These are phyloP conservation scores for Thermophis baileyi DNA, from an alignment of 2,113 vertebrate species.

Conservation along the genomic window DNA sequence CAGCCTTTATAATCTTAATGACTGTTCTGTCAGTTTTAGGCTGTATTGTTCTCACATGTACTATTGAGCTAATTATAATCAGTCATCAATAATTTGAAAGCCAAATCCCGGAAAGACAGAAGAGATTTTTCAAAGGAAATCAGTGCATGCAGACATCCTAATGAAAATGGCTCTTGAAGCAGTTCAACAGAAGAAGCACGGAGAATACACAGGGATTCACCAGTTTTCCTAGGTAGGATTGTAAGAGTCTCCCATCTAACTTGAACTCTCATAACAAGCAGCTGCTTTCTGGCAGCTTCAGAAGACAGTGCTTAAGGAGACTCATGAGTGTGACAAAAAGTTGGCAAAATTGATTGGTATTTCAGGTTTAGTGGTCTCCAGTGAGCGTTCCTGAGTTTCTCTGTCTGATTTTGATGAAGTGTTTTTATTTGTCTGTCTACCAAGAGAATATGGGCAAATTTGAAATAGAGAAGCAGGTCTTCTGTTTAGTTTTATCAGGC, in stretches of 20 bases:
- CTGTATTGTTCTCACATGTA: not conserved
- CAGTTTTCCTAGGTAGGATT: not conserved
- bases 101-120: not conserved
- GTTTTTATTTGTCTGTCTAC: conserved; percentile 81
- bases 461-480: conserved; percentile 76
- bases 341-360: conserved; percentile 81
- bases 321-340: conserved; percentile 76
- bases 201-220: not conserved
- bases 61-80: not conserved
- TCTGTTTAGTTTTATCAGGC: conserved; percentile 82
- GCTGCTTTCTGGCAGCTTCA: conserved; percentile 62
- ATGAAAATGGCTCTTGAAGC: not conserved
- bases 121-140: not conserved
- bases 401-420: conserved; percentile 86
- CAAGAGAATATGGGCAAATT: conserved; percentile 79
- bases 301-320: conserved; percentile 66
- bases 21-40: not conserved
- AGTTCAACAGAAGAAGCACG: not conserved
- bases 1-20: not conserved
- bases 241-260: not conserved
- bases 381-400: conserved; percentile 75
- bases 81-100: not conserved
- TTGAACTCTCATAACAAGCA: conserved; percentile 17
- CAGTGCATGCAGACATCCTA: not conserved
- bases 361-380: conserved; percentile 80